Base-by-base conservation (phyloP, 2,888 invertebrate species). In the Cepaea hortensis region DNA sequence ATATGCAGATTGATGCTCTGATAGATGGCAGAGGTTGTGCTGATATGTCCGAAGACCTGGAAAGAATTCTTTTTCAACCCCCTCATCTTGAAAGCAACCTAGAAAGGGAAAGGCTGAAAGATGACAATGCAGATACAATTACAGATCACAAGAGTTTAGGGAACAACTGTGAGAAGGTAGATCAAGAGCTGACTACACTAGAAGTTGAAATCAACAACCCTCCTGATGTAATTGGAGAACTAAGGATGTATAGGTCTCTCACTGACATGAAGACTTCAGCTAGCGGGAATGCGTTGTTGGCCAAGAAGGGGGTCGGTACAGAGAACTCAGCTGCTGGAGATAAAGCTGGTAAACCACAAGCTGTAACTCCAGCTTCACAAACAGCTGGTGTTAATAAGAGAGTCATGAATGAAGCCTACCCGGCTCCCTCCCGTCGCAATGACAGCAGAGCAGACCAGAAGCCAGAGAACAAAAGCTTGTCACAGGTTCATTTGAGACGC, bases 1-100 rank as follows among this genome's bases (percentile, higher is more conserved):
- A 73, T 18, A 46, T 68, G 50, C 86, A 86, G 13, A 76, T 82
- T 46, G 77, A 85, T 50, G 81, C 85, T 35, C 55, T 87, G 65
- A 81, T 89, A n/a, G 88, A 89, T 48, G 86, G 87, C 0, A 75
- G 90, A 23, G 87, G 88, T 23, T 87, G 86, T 76, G 82, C 85
- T 5, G 87, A 88, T 20, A 81, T 90, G 79, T 82, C 90, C 2
- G 85, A 87, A 18, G 90, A 90, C 73, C 85, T 92, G 84, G 92
- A 92, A 79, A 88, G 91, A 61, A 87, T 92, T 20, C 90, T 92
- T 20, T 92, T 92, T 85, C 91, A 90, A 68, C 92, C 92, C 68
- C 92, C 92, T n/a, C 92, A 92, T 87, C 89, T 92, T 13, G 92
- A 92, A 81, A 89, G 88, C 68, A 83, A 75, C 55, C 79, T 82